Conservation (phyloP, 1,140 invertebrate genomes). For the Drosophila nigromelanica region DNA sequence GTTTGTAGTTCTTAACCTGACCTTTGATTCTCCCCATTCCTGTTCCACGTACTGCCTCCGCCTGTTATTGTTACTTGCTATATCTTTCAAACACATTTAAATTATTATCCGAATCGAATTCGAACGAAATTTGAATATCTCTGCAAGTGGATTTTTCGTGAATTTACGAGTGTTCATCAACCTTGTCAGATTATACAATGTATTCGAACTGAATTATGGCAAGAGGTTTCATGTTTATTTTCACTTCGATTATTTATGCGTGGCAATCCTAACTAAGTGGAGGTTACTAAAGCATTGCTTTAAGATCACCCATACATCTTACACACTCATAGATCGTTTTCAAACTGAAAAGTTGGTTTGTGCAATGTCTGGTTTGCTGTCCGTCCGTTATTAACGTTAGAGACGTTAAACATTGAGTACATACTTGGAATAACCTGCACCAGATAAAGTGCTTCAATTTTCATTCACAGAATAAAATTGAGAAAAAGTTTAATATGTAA, state of each 20-base stretch:
- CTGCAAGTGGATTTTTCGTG: slow-evolving; percentile 10
- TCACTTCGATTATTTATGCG: slow-evolving; percentile 32
- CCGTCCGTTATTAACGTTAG: no score
- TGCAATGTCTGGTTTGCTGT: no score
- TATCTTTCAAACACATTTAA: slow-evolving; percentile 59
- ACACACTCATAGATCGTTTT: not conserved
- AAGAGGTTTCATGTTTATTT: slow-evolving; percentile 26
- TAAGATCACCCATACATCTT: not conserved
- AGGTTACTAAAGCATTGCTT: not conserved
- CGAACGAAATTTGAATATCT: slow-evolving; percentile 18
- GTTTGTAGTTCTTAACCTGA: slow-evolving; percentile 55
- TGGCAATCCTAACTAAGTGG: not conserved
- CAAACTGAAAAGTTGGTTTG: no score
- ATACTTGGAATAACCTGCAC: no score
- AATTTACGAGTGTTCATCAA: slow-evolving; percentile 42
- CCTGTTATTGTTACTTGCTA: slow-evolving; percentile 33
- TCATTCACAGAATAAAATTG: no score
- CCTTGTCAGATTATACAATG: slow-evolving; percentile 32
- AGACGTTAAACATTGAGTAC: no score
- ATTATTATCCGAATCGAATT: slow-evolving; percentile 55
- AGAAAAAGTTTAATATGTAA: no score
- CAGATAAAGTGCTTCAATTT: no score
- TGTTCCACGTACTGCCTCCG: slow-evolving; percentile 36
- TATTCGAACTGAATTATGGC: slow-evolving; percentile 35
- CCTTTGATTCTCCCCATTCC: slow-evolving; percentile 43